These are phyloP conservation scores for Ophiodon elongatus DNA, from an alignment of 2,113 vertebrate genomes.

Conservation along the genomic window DNA sequence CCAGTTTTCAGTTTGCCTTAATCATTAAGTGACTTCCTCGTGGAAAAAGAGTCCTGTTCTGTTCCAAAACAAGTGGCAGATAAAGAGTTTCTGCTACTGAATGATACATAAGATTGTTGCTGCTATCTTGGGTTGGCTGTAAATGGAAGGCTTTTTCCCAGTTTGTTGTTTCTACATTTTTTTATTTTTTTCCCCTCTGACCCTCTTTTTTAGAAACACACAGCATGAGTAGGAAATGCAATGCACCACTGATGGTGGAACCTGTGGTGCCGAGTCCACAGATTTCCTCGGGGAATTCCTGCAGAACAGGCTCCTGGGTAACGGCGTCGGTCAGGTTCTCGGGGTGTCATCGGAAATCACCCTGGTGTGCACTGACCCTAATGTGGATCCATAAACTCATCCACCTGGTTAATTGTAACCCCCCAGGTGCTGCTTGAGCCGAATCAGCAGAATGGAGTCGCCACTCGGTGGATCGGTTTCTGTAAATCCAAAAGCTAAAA, in stretches of 20 bases:
- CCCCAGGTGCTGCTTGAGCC: conserved; percentile 7
- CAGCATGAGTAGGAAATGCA: conserved; percentile 61
- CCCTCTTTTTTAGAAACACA: conserved; percentile 43
- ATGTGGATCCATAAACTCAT: conserved; percentile 35
- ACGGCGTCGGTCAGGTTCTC: conserved; percentile 24
- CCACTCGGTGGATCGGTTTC: not conserved
- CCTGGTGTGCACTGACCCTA: conserved; percentile 22
- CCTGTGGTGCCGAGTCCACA: conserved; percentile 59
- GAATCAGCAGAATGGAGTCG: not conserved
- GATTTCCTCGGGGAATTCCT: conserved; percentile 40
- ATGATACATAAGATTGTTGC: conserved; percentile 26
- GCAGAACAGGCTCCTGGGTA: conserved; percentile 38
- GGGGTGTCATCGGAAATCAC: conserved; percentile 24
- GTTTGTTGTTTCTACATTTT: conserved; percentile 16
- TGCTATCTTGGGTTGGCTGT: conserved; percentile 29
- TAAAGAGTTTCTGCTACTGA: conserved; percentile 9
- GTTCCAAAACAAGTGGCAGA: conserved; percentile 3
- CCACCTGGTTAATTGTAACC: conserved; percentile 21
- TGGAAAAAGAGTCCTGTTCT: not conserved
- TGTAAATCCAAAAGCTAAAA: not conserved
- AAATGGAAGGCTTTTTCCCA: conserved; percentile 26
- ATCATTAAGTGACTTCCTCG: not conserved
- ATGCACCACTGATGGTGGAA: conserved; percentile 52
- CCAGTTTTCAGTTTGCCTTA: not conserved
- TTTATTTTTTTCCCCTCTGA: too few relatives aligned